Evolutionary conservation across 1,140 invertebrate species (phyloP).

Genomic region (Caenorhabditis brenneri): DNA sequence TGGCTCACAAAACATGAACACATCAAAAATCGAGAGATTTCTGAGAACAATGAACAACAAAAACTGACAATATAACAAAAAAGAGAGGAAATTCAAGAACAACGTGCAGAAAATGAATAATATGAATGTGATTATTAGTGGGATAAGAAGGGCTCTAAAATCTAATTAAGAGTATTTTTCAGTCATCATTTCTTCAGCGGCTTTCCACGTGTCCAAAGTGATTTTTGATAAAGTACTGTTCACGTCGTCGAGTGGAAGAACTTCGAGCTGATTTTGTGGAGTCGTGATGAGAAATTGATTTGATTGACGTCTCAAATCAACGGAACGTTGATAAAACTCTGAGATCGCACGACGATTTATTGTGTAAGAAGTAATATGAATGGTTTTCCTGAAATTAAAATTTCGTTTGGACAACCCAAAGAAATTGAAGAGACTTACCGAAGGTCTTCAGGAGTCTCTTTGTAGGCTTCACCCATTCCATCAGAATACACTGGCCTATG

Average conservation of each 20-base stretch:
- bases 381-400: background rate
- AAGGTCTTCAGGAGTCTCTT: background rate
- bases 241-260: background rate
- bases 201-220: background rate
- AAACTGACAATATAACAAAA: background rate
- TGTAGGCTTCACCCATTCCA: background rate
- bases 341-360: background rate
- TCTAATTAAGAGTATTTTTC: background rate
- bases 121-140: background rate
- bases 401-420: background rate
- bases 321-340: background rate
- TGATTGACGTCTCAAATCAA: background rate
- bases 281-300: background rate
- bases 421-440: background rate
- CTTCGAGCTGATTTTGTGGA: background rate
- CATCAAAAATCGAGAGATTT: conserved; percentile 3
- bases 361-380: background rate
- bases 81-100: background rate
- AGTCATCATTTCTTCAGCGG: background rate
- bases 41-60: background rate
- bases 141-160: background rate
- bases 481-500: background rate
- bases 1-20: background rate
- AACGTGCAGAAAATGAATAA: background rate
- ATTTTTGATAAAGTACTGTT: conserved; percentile 18